These are phyloP conservation scores for Buphagus erythrorhynchus DNA, from an alignment of 2,797 vertebrate genomes.

Conservation along the genomic window DNA sequence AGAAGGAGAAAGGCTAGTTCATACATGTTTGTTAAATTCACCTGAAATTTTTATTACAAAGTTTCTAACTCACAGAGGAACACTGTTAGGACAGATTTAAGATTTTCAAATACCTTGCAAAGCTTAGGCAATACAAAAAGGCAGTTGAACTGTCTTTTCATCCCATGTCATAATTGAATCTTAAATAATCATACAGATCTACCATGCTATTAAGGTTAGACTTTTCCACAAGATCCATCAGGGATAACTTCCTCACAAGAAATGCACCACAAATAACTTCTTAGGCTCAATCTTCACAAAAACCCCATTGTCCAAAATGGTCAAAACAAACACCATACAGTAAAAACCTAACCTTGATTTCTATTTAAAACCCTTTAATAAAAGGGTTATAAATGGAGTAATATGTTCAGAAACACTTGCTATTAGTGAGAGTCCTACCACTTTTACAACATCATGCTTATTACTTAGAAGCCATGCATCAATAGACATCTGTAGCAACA, in stretches of 20 bases:
- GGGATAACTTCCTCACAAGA: background rate
- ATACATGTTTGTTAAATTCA: background rate
- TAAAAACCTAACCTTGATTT: slow-evolving; percentile 25
- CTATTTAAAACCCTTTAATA: slow-evolving; percentile 48
- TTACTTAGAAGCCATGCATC: slow-evolving; percentile 1
- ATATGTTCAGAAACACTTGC: slow-evolving; percentile 9
- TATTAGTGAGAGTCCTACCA: background rate
- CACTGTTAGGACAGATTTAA: background rate
- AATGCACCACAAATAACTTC: slow-evolving; percentile 24
- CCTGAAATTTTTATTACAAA: background rate
- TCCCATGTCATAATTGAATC: background rate
- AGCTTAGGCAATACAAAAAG: background rate
- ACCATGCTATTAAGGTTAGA: slow-evolving; percentile 27
- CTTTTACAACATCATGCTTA: background rate
- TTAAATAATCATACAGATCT: background rate
- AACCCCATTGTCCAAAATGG: background rate
- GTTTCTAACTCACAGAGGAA: background rate
- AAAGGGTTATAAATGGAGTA: slow-evolving; percentile 10
- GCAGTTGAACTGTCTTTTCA: background rate
- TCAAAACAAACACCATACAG: slow-evolving; percentile 19
- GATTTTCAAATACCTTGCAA: background rate
- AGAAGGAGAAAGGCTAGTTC: background rate
- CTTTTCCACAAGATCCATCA: slow-evolving; percentile 17
- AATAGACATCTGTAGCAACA: background rate
- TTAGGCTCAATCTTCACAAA: slow-evolving; percentile 7